These are phyloP conservation scores for Dysidea cf. avara DNA, from an alignment of 37 sponge, comb jelly and placozoan species.

Conservation along the genomic window DNA sequence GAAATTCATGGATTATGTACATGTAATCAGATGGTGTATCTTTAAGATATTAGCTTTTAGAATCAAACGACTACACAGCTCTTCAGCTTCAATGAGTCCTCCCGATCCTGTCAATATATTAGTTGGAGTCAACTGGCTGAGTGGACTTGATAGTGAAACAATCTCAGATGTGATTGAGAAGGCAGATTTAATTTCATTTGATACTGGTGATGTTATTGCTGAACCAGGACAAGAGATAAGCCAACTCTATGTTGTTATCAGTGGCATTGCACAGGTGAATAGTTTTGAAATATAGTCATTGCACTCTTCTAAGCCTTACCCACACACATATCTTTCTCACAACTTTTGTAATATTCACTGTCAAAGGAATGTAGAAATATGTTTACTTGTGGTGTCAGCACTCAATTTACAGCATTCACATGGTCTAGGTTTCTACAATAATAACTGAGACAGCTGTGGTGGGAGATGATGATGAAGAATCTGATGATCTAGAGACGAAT, in stretches of 20 bases:
- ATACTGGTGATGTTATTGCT: conserved; percentile 54
- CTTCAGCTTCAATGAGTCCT: conserved; percentile 46
- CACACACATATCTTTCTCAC: background rate
- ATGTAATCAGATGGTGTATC: background rate
- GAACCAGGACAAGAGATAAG: conserved; percentile 33
- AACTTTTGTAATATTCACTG: background rate
- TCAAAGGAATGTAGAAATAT: background rate
- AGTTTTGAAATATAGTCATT: background rate
- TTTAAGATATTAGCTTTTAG: conserved; percentile 67
- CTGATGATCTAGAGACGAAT: conserved; percentile 1
- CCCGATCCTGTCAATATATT: conserved; percentile 64
- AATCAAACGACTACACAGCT: conserved; percentile 73
- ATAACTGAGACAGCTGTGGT: background rate
- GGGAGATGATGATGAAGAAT: conserved; percentile 2
- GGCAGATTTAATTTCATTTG: conserved; percentile 55
- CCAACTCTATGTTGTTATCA: conserved; percentile 74
- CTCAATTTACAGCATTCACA: background rate
- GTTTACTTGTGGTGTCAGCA: background rate
- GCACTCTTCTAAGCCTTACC: background rate
- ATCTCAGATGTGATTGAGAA: conserved; percentile 24
- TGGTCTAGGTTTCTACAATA: background rate
- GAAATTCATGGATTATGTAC: background rate
- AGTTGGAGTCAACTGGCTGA: conserved; percentile 70
- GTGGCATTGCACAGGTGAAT: conserved; percentile 77
- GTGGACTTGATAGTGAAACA: conserved; percentile 41